phyloP scores from a whole-genome alignment of 2,888 invertebrate species.

The Rhagonycha fulva region DNA sequence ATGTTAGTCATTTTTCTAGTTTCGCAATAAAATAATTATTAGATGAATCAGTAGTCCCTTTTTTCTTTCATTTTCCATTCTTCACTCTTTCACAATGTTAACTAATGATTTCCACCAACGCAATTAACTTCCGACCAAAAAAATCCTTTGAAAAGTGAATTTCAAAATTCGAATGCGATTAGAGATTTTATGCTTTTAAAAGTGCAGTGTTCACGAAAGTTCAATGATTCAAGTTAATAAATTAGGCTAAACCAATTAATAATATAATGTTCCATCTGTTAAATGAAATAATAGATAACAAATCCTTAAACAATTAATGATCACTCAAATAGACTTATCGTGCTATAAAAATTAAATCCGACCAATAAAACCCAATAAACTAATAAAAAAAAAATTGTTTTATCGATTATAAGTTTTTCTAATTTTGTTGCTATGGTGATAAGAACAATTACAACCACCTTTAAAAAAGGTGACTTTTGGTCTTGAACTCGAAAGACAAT shows the following conservation, averaged over 20 bases:
- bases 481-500: not conserved
- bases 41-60: not conserved
- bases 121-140: not conserved
- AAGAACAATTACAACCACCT: not conserved
- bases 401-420: not conserved
- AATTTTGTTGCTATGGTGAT: not conserved
- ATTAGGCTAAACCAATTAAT: not conserved
- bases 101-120: not conserved
- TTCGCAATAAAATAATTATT: not conserved
- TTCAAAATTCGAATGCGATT: too few relatives aligned
- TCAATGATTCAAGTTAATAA: not conserved
- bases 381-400: not conserved
- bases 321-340: not conserved
- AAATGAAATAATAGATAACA: not conserved
- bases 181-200: too few relatives aligned
- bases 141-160: too few relatives aligned
- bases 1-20: not conserved
- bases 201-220: not conserved
- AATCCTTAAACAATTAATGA: not conserved
- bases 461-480: not conserved
- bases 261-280: not conserved
- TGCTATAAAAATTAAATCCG: not conserved
- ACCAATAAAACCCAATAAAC: not conserved
- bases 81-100: not conserved
- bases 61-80: not conserved